Conservation (phyloP, 1,140 invertebrate genomes). For the Trichonephila clavata region DNA sequence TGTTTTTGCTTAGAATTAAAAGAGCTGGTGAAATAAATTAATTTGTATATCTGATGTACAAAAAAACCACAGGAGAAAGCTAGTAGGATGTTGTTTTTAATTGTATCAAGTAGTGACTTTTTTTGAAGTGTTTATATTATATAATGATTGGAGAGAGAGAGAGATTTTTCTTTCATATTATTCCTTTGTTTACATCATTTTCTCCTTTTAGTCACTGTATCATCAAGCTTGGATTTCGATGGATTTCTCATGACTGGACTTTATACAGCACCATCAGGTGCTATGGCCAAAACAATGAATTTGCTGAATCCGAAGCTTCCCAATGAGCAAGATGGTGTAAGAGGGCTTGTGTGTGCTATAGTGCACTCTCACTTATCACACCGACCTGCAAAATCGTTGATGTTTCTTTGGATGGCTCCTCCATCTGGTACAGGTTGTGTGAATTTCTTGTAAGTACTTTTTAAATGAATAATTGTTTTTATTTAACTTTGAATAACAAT, state of each 20-base stretch:
- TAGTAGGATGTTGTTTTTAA: too few relatives aligned
- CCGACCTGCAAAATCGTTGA: conserved; percentile 78
- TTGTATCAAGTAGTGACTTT: too few relatives aligned
- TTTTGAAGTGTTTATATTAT: too few relatives aligned
- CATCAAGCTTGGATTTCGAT: conserved; percentile 81
- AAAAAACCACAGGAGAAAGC: too few relatives aligned
- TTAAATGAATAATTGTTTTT: too few relatives aligned
- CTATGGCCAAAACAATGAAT: conserved; percentile 77
- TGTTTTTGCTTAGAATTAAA: too few relatives aligned
- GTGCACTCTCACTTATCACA: conserved; percentile 80
- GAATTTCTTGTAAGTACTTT: conserved; percentile 81
- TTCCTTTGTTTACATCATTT: conserved; percentile 23
- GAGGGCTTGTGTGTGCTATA: conserved; percentile 81
- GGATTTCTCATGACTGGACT: conserved; percentile 82
- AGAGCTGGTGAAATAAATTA: too few relatives aligned
- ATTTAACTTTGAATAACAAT: too few relatives aligned
- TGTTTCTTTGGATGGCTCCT: conserved; percentile 82
- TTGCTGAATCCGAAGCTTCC: conserved; percentile 46
- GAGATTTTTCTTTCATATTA: neutral
- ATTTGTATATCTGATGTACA: too few relatives aligned
- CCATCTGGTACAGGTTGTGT: conserved; percentile 82
- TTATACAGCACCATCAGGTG: conserved; percentile 79
- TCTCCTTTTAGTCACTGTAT: conserved; percentile 79
- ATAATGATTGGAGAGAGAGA: too few relatives aligned
- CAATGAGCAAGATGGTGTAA: conserved; percentile 77